phyloP scores from a whole-genome alignment of 1,140 invertebrate species.

The Drosophila punjabiensis region DNA sequence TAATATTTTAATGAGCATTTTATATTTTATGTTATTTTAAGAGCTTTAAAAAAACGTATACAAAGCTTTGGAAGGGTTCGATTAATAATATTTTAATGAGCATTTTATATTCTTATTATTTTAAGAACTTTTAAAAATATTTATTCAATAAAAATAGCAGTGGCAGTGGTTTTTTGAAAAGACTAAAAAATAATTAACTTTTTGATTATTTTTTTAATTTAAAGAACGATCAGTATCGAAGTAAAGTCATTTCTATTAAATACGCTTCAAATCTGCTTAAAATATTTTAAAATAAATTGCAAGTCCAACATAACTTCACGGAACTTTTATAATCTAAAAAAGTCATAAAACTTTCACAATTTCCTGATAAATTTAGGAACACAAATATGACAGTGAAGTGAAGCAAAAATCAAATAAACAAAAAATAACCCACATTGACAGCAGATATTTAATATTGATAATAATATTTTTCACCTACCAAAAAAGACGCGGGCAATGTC shows the following conservation, averaged over 20 bases:
- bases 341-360: neutral
- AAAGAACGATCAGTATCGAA: neutral
- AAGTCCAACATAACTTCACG: neutral
- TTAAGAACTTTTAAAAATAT: neutral
- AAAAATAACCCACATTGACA: constrained; percentile 22
- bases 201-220: neutral
- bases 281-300: neutral
- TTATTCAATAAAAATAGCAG: too few relatives aligned
- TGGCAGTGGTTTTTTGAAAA: too few relatives aligned
- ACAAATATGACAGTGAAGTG: neutral
- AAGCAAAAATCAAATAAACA: neutral
- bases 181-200: neutral
- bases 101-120: neutral
- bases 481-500: neutral
- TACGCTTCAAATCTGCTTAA: neutral
- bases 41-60: neutral
- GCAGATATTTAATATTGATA: constrained; percentile 46
- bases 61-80: neutral
- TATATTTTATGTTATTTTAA: neutral
- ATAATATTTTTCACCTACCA: constrained; percentile 59
- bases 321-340: neutral
- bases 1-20: neutral
- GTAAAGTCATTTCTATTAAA: neutral
- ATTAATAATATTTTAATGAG: neutral
- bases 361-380: neutral